Percentiles rank a stretch among this genome's conserved stretches.
phyloP scores from a whole-genome alignment of 2,113 vertebrate species.

The Anoura caudifer region DNA sequence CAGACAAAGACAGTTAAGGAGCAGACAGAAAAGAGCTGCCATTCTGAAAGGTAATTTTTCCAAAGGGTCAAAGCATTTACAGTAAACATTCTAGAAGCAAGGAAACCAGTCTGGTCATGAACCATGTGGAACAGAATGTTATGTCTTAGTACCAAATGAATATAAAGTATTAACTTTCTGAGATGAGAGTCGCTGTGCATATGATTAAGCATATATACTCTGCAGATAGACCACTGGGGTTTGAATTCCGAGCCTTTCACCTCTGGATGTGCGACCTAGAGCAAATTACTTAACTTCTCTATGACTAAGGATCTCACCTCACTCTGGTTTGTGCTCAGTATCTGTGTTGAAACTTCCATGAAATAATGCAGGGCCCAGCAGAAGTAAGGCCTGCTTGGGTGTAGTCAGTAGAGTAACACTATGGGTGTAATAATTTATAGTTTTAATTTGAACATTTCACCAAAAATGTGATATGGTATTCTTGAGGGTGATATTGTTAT shows the following conservation, averaged over 20 bases:
- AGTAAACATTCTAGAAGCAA: neutral
- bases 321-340: neutral
- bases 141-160: neutral
- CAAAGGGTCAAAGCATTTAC: neutral
- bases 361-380: neutral
- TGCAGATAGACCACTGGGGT: too few species aligned
- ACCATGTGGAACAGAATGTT: neutral
- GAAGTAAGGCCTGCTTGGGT: too few species aligned
- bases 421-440: too few species aligned
- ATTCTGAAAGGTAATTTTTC: neutral
- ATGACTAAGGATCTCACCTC: neutral
- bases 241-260: neutral
- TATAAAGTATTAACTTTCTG: neutral
- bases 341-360: neutral
- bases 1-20: slow-evolving; percentile 20
- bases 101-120: neutral
- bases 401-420: too few species aligned
- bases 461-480: too few species aligned
- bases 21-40: neutral
- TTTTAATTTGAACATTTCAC: too few species aligned
- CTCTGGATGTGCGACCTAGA: neutral
- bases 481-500: too few species aligned
- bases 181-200: neutral
- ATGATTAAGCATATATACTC: neutral
- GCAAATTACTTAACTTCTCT: neutral